phyloP scores from a whole-genome alignment of 1,140 invertebrate genomes.

The Meloidogyne exigua region DNA sequence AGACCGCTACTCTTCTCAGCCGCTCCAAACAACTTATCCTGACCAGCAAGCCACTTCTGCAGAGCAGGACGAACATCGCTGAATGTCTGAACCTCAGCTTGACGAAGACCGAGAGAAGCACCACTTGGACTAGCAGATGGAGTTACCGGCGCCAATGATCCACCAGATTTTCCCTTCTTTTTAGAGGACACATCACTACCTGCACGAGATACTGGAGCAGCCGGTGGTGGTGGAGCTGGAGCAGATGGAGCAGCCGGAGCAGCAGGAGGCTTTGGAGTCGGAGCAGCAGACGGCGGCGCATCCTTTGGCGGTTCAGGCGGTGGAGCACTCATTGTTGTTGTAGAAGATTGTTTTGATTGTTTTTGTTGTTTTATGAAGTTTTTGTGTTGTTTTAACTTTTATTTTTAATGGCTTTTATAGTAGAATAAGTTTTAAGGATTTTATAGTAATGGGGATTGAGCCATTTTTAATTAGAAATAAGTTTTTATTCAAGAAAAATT shows the following conservation, averaged over 20 bases:
- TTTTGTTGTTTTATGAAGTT: too few relatives aligned
- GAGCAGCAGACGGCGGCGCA: background rate
- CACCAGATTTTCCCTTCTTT: background rate
- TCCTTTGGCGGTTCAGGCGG: too few relatives aligned
- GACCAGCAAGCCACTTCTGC: background rate
- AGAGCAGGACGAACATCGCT: background rate
- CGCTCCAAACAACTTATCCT: constrained; percentile 1
- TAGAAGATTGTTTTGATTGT: too few relatives aligned
- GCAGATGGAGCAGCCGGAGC: too few relatives aligned
- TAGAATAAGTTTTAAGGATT: too few relatives aligned
- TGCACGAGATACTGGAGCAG: too few relatives aligned
- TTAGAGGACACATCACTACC: background rate
- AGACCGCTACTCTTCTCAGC: constrained; percentile 3
- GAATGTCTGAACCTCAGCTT: constrained; percentile 8
- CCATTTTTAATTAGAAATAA: too few relatives aligned
- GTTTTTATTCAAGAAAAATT: too few relatives aligned
- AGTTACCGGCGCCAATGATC: background rate
- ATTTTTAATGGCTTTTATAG: too few relatives aligned
- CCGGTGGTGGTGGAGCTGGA: too few relatives aligned
- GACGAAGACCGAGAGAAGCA: background rate
- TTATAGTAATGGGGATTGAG: too few relatives aligned
- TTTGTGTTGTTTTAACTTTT: too few relatives aligned
- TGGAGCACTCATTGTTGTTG: background rate
- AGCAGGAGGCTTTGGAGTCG: background rate
- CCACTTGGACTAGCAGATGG: background rate